phyloP scores from a whole-genome alignment of 37 sponge, comb jelly and placozoan species.

The Theonella swinhoei region DNA sequence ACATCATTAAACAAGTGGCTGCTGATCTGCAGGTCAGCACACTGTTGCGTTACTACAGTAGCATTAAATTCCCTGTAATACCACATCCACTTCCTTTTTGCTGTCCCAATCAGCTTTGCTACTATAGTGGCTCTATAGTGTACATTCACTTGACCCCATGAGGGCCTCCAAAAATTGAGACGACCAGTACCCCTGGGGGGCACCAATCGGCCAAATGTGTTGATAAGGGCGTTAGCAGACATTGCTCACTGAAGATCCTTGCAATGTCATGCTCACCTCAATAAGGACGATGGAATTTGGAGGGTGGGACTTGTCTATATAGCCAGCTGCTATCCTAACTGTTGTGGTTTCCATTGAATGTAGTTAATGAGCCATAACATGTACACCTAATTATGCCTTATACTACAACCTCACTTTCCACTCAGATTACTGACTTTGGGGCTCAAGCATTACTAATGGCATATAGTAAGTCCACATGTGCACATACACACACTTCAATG shows the following conservation, averaged over 20 bases:
- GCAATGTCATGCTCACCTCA: conserved; percentile 62
- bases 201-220: conserved; percentile 31
- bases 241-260: conserved; percentile 60
- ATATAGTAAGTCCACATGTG: conserved; percentile 48
- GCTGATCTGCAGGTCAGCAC: conserved; percentile 1
- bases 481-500: background rate
- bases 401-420: too few species aligned
- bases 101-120: too few species aligned
- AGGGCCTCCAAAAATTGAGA: conserved; percentile 72
- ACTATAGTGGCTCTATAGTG: too few species aligned
- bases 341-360: conserved; percentile 25
- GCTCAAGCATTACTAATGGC: conserved; percentile 69
- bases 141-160: background rate
- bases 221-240: conserved; percentile 64
- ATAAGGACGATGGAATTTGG: conserved; percentile 52
- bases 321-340: background rate
- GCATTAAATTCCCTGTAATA: background rate
- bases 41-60: background rate
- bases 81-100: too few species aligned
- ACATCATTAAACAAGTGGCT: conserved; percentile 30
- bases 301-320: background rate
- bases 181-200: conserved; percentile 1
- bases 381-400: too few species aligned
- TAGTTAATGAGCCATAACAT: background rate
- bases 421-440: conserved; percentile 36